Base-by-base conservation (phyloP, 2,888 invertebrate genomes). In the Strigamia maritima region DNA sequence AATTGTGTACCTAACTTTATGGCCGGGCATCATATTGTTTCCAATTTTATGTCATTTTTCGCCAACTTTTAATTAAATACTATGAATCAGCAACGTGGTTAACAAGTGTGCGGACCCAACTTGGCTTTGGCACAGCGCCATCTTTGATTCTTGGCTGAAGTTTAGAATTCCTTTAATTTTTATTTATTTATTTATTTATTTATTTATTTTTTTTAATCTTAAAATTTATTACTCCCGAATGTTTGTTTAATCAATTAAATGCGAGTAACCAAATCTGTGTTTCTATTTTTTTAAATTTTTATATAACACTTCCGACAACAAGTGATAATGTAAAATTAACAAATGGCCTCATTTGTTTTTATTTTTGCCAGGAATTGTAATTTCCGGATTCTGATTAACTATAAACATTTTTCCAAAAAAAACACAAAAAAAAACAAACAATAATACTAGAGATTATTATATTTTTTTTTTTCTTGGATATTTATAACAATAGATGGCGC, bases 171-270 rank as follows among this genome's bases (percentile, higher is more conserved):
- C 14, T 49, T 49, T 49, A 49, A 14, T 49, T 49, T 49, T 49
- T 0, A 49, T n/a, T 49, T n/a, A n/a, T n/a, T n/a, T n/a, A n/a
- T n/a, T n/a, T n/a, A n/a, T n/a, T n/a, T n/a, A n/a, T n/a, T n/a
- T n/a, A n/a, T n/a, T n/a, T n/a, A n/a, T n/a, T 49, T 49, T 1
- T 0, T 10, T 6, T 35, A 44, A 44, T 16, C n/a, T 44, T 44
- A 3, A 4, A 60, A 60, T 60, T 60, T 60, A 60, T 60, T 60
- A 60, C 60, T 60, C 35, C 35, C n/a, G 49, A 12, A 22, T 60
- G 60, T 60, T 60, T 60, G 60, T 60, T 60, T 60, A 60, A 60
- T 60, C 60, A 60, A 60, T 60, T 60, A 24, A 24, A 19, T 12
- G 22, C 60, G 19, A 60, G 60, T 44, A 60, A 60, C 60, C 19